Percentiles rank a stretch among this genome's conserved stretches.
phyloP scores from a whole-genome alignment of 2,888 invertebrate genomes.

The Papilio protenor region DNA sequence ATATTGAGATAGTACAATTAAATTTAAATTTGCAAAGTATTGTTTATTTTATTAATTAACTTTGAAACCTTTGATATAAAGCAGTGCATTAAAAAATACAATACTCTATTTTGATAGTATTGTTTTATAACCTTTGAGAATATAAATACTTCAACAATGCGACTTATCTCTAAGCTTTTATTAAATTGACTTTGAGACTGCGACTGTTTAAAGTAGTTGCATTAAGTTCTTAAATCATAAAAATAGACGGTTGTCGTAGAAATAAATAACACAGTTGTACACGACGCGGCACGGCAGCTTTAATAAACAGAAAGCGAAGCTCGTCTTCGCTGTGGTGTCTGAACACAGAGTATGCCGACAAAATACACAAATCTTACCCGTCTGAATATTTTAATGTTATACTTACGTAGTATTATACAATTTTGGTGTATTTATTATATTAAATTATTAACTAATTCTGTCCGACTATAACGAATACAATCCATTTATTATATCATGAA shows the following conservation, averaged over 20 bases:
- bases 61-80: background rate
- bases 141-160: background rate
- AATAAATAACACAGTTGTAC: conserved; percentile 6
- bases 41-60: background rate
- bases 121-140: background rate
- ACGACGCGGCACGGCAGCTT: background rate
- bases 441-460: background rate
- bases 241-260: conserved; percentile 11
- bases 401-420: background rate
- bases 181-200: conserved; percentile 3
- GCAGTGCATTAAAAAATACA: background rate
- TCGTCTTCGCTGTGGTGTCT: conserved; percentile 11
- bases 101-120: background rate
- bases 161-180: background rate
- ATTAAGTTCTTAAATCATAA: conserved; percentile 24
- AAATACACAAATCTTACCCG: conserved; percentile 16
- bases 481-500: no score
- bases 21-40: background rate
- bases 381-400: conserved; percentile 17
- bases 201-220: conserved; percentile 9
- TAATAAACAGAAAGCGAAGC: conserved; percentile 18
- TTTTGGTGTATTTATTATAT: background rate
- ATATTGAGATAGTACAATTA: background rate
- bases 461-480: background rate
- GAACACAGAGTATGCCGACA: conserved; percentile 6